Evolutionary conservation across 2,113 vertebrate genomes (phyloP).

Genomic region (Sebastes fasciatus): DNA sequence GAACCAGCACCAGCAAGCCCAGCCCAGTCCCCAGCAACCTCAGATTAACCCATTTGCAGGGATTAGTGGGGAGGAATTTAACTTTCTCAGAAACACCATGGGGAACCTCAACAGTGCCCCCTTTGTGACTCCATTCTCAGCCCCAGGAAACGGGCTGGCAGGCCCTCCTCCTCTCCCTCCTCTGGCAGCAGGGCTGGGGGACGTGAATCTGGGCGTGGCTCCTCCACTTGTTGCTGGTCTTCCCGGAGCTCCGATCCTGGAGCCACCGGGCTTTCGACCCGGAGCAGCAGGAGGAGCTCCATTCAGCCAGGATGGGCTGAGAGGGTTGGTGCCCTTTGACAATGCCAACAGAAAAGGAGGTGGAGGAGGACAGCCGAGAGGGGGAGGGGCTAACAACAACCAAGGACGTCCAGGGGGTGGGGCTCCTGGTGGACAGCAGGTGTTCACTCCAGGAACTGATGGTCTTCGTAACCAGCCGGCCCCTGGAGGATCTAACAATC

Average conservation of each 20-base stretch:
- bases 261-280: conserved; percentile 92
- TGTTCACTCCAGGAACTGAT: conserved; percentile 84
- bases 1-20: conserved; percentile 67
- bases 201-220: conserved; percentile 84
- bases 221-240: conserved; percentile 88
- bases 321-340: conserved; percentile 90
- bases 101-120: conserved; percentile 90
- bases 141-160: conserved; percentile 89
- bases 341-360: conserved; percentile 83
- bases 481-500: conserved; percentile 87
- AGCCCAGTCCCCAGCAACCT: conserved; percentile 66
- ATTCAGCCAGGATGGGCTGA: conserved; percentile 85
- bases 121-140: conserved; percentile 90
- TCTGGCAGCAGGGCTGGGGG: conserved; percentile 89
- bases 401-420: conserved; percentile 86
- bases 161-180: conserved; percentile 92
- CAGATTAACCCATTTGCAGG: conserved; percentile 82
- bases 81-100: conserved; percentile 89
- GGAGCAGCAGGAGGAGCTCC: conserved; percentile 85
- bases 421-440: conserved; percentile 82
- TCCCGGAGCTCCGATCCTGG: conserved; percentile 88
- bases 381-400: conserved; percentile 70
- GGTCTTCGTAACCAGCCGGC: conserved; percentile 86
- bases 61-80: conserved; percentile 90
- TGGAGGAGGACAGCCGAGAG: conserved; percentile 77